Base-by-base conservation (phyloP, 1,140 invertebrate species). In the Notospermus geniculatus region DNA sequence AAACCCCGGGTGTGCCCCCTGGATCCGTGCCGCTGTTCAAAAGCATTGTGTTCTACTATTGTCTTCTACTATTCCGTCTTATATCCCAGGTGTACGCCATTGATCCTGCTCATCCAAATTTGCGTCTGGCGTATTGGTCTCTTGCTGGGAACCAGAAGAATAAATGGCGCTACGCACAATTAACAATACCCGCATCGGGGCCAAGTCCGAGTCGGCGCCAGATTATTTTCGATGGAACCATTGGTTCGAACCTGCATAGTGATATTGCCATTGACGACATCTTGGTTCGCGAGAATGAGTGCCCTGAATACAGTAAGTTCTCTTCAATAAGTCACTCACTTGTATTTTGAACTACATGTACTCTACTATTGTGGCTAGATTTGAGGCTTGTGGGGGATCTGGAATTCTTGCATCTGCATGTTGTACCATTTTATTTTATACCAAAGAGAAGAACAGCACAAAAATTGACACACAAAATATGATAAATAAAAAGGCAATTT, bases 201-300 rank as follows among this genome's bases (percentile, higher is more conserved):
- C 19, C n/a, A n/a, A n/a, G n/a, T n/a, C n/a, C 46, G 46, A 23
- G 25, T 50, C 46, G 46, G 46, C 25, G 29, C 4, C 32, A 50
- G 23, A 55, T 55, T 28, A 23, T 55, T 22, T 28, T 55, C 54
- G 54, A 55, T 28, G 54, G 25, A 27, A 28, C n/a, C 4, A 27
- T 27, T 27, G 54, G 54, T 5, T 7, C 4, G 17, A 30, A 30
- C 11, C 17, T 22, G 2, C 17, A n/a, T 19, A 28, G 23, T 27
- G 54, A 55, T 27, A 55, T 55, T 27, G 54, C 54, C 11, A 27
- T 55, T 27, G 54, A 55, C 19, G 54, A 55, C 19, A 32, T 55
- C 17, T 7, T n/a, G 17, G n/a, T 55, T 5, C 17, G 29, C 25
- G 9, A 27, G 7, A 23, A 23, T 5, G n/a, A 2, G 11, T 55